Conservation (phyloP, 2,113 vertebrate species). For the Tyto alba region DNA sequence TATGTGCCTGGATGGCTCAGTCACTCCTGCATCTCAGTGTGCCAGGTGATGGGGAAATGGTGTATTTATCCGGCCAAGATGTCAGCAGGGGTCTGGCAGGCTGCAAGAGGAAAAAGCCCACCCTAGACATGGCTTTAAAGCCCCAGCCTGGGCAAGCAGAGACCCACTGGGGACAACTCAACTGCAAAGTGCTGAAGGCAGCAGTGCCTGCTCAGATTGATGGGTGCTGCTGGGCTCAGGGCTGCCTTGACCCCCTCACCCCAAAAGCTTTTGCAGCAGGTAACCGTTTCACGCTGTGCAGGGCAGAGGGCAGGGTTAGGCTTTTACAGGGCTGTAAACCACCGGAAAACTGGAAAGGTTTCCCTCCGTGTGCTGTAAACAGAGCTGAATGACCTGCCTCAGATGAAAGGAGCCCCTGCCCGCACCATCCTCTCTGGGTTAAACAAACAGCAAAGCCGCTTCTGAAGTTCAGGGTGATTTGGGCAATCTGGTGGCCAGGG, state of each 20-base stretch:
- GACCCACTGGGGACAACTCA: not conserved
- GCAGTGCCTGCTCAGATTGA: not conserved
- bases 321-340: not conserved
- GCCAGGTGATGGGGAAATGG: not conserved
- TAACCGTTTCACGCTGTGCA: rapidly evolving
- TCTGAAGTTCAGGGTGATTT: not conserved
- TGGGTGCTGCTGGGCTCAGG: rapidly evolving
- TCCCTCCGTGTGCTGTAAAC: not conserved
- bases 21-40: rapidly evolving
- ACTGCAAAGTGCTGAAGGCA: not conserved
- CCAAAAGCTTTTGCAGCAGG: not conserved
- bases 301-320: not conserved
- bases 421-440: not conserved
- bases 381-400: not conserved
- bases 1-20: rapidly evolving
- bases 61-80: rapidly evolving
- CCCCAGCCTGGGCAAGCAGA: not conserved
- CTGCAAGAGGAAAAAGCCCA: not conserved
- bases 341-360: not conserved
- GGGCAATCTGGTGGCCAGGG: not conserved
- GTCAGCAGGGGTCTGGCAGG: not conserved
- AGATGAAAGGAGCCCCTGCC: not conserved
- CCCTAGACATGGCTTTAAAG: not conserved
- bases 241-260: not conserved
- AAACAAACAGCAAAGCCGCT: not conserved